Evolutionary conservation across 2,888 invertebrate species (phyloP).

Genomic region (Lasioglossum vierecki): DNA sequence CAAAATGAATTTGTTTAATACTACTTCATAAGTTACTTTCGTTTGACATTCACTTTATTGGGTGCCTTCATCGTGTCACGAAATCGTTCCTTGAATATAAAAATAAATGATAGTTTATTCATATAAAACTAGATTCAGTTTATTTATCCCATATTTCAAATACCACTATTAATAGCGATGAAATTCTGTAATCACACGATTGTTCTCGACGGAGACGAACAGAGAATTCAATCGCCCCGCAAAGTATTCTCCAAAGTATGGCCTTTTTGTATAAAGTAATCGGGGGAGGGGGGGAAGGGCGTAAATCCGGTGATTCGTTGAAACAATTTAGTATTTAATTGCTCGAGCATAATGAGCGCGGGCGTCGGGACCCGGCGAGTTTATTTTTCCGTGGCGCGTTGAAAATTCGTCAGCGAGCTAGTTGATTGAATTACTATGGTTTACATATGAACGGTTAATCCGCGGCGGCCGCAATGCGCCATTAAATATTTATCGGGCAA

Average conservation of each 20-base stretch:
- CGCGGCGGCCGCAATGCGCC: constrained; percentile 21
- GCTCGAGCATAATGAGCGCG: not conserved
- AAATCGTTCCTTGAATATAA: no score
- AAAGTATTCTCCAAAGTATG: not conserved
- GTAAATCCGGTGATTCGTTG: constrained; percentile 5
- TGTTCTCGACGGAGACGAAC: no score
- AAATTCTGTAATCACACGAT: no score
- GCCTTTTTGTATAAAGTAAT: not conserved
- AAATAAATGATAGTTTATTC: no score
- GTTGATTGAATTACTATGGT: constrained; percentile 42
- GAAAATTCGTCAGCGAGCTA: constrained; percentile 25
- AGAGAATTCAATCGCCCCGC: not conserved
- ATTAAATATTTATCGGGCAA: constrained; percentile 58
- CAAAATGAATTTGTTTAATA: no score
- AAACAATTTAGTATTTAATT: constrained; percentile 19
- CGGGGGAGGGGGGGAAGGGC: not conserved
- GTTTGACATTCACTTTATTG: no score
- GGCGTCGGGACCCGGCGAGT: not conserved
- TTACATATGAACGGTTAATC: constrained; percentile 44
- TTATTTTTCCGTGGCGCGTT: constrained; percentile 8
- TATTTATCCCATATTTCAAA: no score
- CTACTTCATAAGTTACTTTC: no score
- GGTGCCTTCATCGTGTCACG: no score
- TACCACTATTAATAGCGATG: no score
- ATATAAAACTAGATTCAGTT: no score